Percentiles rank a stretch among this genome's conserved stretches.
phyloP scores from a whole-genome alignment of 2,113 vertebrate genomes.

The Martes martes region DNA sequence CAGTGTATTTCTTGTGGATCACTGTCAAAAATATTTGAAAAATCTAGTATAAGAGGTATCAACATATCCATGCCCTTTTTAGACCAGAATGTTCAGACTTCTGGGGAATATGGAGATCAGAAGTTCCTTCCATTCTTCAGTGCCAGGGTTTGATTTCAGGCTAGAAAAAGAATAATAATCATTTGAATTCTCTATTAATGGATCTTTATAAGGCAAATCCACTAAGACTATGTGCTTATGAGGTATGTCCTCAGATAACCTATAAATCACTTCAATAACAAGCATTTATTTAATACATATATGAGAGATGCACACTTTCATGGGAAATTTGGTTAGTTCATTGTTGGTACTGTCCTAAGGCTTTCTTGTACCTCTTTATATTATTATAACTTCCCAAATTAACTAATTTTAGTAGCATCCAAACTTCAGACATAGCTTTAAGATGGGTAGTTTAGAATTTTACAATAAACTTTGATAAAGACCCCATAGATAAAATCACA shows the following conservation, averaged over 20 bases:
- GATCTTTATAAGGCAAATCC: slow-evolving; percentile 15
- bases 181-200: slow-evolving; percentile 27
- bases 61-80: neutral
- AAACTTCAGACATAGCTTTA: neutral
- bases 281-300: neutral
- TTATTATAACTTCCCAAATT: neutral
- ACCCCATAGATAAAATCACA: neutral
- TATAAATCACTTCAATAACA: neutral
- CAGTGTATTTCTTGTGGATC: neutral
- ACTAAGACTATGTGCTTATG: slow-evolving; percentile 21
- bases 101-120: neutral
- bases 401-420: neutral
- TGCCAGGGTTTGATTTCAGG: neutral
- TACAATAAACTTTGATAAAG: neutral
- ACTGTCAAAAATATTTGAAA: neutral
- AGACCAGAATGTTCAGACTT: neutral
- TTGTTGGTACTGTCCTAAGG: neutral
- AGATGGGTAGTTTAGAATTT: neutral
- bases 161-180: neutral
- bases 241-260: neutral
- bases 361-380: neutral
- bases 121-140: slow-evolving; percentile 4
- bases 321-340: neutral
- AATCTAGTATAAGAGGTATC: neutral
- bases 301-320: neutral